phyloP scores from a whole-genome alignment of 2,113 vertebrate species.

The Agelaius phoeniceus region DNA sequence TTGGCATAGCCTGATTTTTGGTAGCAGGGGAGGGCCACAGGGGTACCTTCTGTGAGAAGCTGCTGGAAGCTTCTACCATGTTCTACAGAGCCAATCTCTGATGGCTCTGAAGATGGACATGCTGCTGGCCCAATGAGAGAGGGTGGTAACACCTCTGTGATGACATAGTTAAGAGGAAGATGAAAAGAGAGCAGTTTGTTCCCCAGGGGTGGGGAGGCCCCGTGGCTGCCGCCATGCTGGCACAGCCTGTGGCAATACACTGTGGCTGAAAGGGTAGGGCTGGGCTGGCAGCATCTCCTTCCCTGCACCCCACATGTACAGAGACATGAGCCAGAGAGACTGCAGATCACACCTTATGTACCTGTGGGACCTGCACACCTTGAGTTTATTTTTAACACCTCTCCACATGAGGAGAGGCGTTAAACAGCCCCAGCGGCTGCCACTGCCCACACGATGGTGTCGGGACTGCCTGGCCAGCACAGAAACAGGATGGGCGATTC shows the following conservation, averaged over 20 bases:
- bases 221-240: neutral
- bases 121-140: neutral
- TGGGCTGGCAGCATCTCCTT: neutral
- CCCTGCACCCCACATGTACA: neutral
- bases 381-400: neutral
- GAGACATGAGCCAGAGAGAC: neutral
- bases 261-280: neutral
- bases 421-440: neutral
- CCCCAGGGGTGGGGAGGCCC: neutral
- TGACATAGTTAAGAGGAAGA: neutral
- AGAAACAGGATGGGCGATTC: too few relatives aligned
- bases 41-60: neutral
- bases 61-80: neutral
- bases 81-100: fast-evolving
- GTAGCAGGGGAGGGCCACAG: neutral
- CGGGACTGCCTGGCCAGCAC: neutral
- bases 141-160: neutral
- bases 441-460: fast-evolving
- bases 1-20: neutral
- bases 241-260: neutral
- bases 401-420: neutral
- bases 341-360: neutral
- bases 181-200: neutral
- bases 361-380: neutral
- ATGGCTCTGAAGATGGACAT: neutral